phyloP scores from a whole-genome alignment of 2,888 invertebrate species.

The Rotaria macrura region DNA sequence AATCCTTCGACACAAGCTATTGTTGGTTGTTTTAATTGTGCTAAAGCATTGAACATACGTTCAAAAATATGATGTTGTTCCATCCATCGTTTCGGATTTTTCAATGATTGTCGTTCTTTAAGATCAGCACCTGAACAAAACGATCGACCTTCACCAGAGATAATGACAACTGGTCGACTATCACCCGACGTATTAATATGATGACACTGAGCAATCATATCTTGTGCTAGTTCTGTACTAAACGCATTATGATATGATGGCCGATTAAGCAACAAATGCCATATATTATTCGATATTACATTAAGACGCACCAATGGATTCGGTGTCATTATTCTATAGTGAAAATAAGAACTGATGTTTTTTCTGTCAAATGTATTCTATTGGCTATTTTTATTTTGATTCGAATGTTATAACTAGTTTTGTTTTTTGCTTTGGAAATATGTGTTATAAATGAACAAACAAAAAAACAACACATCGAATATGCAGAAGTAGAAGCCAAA shows the following conservation, averaged over 20 bases:
- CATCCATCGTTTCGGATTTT: background rate
- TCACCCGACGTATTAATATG: background rate
- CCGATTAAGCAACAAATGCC: background rate
- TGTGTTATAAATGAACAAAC: no score
- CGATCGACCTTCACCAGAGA: background rate
- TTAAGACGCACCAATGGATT: background rate
- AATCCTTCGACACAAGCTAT: background rate
- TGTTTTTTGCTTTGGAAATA: no score
- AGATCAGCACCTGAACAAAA: background rate
- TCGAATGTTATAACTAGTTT: no score
- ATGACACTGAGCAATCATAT: background rate
- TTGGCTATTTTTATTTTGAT: no score
- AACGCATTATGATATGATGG: background rate
- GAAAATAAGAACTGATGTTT: background rate
- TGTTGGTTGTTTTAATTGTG: background rate
- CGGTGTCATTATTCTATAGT: background rate
- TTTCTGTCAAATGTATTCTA: no score
- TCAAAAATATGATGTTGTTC: background rate
- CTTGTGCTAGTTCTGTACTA: background rate
- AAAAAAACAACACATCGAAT: no score
- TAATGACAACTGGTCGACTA: background rate
- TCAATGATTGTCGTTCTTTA: background rate
- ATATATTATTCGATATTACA: background rate
- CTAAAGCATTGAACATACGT: background rate
- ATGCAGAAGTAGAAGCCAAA: no score